Base-by-base conservation (phyloP, 2,888 invertebrate species). In the Suillia variegata region DNA sequence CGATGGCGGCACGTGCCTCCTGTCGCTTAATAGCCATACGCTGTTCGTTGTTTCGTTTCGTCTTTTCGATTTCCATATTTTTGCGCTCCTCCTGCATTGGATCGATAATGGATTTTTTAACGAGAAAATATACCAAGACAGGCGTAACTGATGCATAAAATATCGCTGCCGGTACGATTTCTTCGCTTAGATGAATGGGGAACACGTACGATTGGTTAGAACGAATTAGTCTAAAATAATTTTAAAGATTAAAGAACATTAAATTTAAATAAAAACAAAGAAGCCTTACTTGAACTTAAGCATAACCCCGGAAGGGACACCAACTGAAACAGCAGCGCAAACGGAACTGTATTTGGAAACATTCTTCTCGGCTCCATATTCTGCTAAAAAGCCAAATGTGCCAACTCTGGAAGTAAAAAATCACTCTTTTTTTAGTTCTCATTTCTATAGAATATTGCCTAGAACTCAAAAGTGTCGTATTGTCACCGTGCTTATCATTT, bases 111-210 rank as follows among this genome's bases (percentile, higher is more conserved):
- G 94, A 85, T 71, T 92, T 92, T 81, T 94, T 96, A 0, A 96
- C 84, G 1, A 93, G 82, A 55, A 92, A 84, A 88, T 92, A 94
- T 1, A 89, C 87, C 33, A 95, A 84, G 13, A 96, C 66, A 0
- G 98, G 97, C n/a, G 92, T 87, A 0, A 94, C 84, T 0, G 96
- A 94, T 12, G 96, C 97, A 79, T 98, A 98, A 80, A 98, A 93
- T 42, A 98, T 85, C 0, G 97, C 94, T 18, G 93, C 91, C 0
- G 96, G 94, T 73, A 94, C 85, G 18, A 97, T 85, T 76, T 94
- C 94, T 74, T 97, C 96, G 70, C 95, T 94, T 20, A 98, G 82
- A 70, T 94, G 92, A 66, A 97, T 92, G 0, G 96, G 96, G 69
- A 97, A 91, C 24, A 90, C 85, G 74, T 95, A 94, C 0, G 90